Evolutionary conservation across 2,113 vertebrate species (phyloP).

Genomic region (Lipophrys pholis): DNA sequence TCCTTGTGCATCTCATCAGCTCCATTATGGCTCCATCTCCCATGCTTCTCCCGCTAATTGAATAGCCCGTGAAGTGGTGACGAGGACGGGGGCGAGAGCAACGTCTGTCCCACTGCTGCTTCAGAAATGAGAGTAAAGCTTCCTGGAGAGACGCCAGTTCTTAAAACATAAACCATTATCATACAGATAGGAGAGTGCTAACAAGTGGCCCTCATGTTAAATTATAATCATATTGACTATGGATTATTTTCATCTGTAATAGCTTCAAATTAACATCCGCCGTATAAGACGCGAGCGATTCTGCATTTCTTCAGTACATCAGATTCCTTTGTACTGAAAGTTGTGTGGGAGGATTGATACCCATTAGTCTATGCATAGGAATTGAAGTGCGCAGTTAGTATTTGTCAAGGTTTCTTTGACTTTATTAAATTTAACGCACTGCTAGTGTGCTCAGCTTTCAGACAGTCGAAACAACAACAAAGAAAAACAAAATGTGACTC

Average conservation of each 20-base stretch:
- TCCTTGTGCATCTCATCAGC: conserved; percentile 82
- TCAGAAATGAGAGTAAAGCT: conserved; percentile 62
- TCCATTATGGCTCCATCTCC: conserved; percentile 76
- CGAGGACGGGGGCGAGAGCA: conserved; percentile 63
- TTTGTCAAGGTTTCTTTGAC: no score
- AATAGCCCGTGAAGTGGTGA: conserved; percentile 79
- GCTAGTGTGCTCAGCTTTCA: no score
- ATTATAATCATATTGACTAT: conserved; percentile 32
- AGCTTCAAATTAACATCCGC: conserved; percentile 28
- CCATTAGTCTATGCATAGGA: no score
- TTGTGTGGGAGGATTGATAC: no score
- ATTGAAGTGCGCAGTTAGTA: no score
- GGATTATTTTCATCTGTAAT: conserved; percentile 18
- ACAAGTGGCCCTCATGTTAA: conserved; percentile 53
- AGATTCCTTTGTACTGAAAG: neutral
- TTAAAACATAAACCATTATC: conserved; percentile 60
- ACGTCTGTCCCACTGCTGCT: conserved; percentile 68
- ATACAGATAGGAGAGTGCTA: conserved; percentile 49
- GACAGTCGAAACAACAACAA: no score
- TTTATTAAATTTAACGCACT: no score
- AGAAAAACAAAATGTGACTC: no score
- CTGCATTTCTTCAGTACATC: neutral
- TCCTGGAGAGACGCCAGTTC: conserved; percentile 48
- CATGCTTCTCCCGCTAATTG: conserved; percentile 77
- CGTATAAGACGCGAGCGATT: neutral